Base-by-base conservation (phyloP, 2,113 vertebrate species). In the Mixornis gularis region DNA sequence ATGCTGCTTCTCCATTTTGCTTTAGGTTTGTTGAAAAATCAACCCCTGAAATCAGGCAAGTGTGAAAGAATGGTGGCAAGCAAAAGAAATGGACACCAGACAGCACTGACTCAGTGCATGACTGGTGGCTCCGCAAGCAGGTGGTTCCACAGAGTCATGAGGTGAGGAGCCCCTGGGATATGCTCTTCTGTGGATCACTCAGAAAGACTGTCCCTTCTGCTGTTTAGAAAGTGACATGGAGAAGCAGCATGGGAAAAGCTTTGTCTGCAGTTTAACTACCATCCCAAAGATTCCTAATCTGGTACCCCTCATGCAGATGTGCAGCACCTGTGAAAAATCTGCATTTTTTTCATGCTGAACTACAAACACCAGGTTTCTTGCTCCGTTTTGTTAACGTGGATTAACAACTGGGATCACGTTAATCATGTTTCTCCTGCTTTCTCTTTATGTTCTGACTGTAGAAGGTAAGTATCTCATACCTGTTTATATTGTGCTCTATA, bases 1-100 rank as follows among this genome's bases (percentile, higher is more conserved):
- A 72, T 22, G 32, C 65, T 72, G 53, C 14, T 68, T 82, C n/a
- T 66, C 87, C 91, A 32, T 73, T 95, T 81, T 79, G 58, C 41
- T 66, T 34, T 48, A 19, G 26, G 86, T 77, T 63, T 87, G 60
- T 27, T 4, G 8, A 92, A 87, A 86, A 52, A 65, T 71, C 64
- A 68, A 84, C 41, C 55, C 89, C 68, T n/a, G 79, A 73, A 49
- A 60, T 84, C 66, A 81, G 80, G 29, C 49, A 73, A n/a, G 85
- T 19, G 10, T 46, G 66, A 86, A 88, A 84, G 63, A 74, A 90
- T 49, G 69, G 32, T 53, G 18, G 34, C 34, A 66, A 6, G 5
- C 22, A 58, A 56, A 25, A 76, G 25, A 30, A 79, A 46, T 0
- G 6, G 34, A 29, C 9, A 55, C 3, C 22, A 65, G 36, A 29